Evolutionary conservation across 2,888 invertebrate genomes (phyloP).

Genomic region (Embidobia sp.): DNA sequence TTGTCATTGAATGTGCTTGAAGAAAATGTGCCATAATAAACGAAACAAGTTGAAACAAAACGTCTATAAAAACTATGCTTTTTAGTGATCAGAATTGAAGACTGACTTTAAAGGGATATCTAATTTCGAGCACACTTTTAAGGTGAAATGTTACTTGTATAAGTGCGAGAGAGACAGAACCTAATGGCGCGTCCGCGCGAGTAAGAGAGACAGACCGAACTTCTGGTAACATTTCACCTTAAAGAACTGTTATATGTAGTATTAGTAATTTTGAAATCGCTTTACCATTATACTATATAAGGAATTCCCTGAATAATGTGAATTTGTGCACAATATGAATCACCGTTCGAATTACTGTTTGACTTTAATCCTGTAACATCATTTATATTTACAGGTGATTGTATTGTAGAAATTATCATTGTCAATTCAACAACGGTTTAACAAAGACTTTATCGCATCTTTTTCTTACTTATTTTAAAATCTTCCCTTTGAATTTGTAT

Average conservation of each 20-base stretch:
- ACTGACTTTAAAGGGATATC: slow-evolving; percentile 68
- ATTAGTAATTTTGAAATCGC: slow-evolving; percentile 61
- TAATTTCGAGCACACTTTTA: slow-evolving; percentile 80
- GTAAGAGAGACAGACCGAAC: no score
- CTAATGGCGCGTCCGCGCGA: no score
- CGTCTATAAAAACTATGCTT: no score
- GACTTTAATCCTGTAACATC: slow-evolving; percentile 57
- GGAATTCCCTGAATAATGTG: slow-evolving; percentile 49
- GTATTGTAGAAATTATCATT: slow-evolving; percentile 5
- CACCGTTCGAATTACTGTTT: slow-evolving; percentile 44
- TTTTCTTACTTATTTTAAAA: not conserved
- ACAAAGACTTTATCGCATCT: not conserved
- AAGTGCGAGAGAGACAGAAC: no score
- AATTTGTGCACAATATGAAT: slow-evolving; percentile 61
- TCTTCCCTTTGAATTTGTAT: slow-evolving; percentile 2
- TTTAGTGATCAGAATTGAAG: no score
- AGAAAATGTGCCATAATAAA: no score
- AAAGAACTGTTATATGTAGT: slow-evolving; percentile 22
- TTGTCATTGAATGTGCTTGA: no score
- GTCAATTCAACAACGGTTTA: not conserved
- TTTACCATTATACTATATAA: slow-evolving; percentile 47
- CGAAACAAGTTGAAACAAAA: no score
- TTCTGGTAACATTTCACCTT: no score
- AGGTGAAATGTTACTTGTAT: no score
- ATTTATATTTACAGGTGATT: slow-evolving; percentile 57